Conservation (phyloP, 2,888 invertebrate genomes). For the Lacanobia wlatinum region DNA sequence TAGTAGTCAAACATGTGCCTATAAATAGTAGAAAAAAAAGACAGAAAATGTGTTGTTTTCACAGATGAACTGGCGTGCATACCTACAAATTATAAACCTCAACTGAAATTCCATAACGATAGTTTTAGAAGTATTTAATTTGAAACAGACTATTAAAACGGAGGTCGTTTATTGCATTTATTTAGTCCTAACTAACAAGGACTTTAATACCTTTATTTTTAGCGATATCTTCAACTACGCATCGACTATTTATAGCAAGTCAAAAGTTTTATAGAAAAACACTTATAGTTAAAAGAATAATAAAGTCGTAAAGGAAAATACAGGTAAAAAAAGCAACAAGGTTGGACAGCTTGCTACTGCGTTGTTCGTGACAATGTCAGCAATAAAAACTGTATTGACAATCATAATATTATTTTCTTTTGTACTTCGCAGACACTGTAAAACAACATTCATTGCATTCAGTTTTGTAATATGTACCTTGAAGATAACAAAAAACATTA, state of each 20-base stretch:
- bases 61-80: background rate
- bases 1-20: too few relatives aligned
- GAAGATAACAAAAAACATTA: background rate
- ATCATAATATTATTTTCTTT: slow-evolving; percentile 34
- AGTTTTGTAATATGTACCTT: background rate
- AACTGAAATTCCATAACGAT: too few relatives aligned
- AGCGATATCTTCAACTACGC: background rate
- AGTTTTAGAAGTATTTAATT: background rate
- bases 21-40: too few relatives aligned
- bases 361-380: slow-evolving; percentile 30
- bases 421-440: background rate
- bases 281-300: slow-evolving; percentile 2
- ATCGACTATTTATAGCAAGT: background rate
- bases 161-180: background rate
- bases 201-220: too few relatives aligned
- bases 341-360: slow-evolving; percentile 9
- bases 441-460: background rate
- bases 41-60: too few relatives aligned
- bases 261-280: background rate
- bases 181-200: background rate
- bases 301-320: slow-evolving; percentile 26
- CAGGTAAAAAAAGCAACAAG: slow-evolving; percentile 16
- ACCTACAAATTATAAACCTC: background rate
- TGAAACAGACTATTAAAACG: background rate
- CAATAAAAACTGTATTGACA: slow-evolving; percentile 30